A percentile compares a stretch with the other conserved stretches of the same genome.
Evolutionary conservation across 2,888 invertebrate species (phyloP).

Genomic region (Tenodera sinensis): DNA sequence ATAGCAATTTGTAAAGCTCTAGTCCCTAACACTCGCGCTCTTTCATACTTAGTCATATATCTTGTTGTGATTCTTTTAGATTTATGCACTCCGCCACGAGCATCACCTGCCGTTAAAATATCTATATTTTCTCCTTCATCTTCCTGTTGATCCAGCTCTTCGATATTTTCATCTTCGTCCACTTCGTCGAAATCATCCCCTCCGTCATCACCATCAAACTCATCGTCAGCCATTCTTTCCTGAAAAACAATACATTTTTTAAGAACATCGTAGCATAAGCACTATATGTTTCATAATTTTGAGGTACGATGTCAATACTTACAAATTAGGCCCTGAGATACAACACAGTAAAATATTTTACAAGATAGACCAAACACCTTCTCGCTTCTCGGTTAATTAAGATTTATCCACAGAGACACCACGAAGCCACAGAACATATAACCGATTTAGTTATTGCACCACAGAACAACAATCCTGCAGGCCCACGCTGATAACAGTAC

Average conservation of each 20-base stretch:
- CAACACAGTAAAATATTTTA: too few relatives aligned
- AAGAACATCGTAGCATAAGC: too few relatives aligned
- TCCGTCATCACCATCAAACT: conserved; percentile 77
- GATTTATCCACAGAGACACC: too few relatives aligned
- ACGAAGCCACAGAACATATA: too few relatives aligned
- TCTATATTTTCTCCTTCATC: conserved; percentile 85
- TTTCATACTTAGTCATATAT: conserved; percentile 97
- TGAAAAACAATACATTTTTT: neutral
- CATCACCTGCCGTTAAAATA: conserved; percentile 74
- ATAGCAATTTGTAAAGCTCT: conserved; percentile 98
- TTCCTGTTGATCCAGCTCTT: conserved; percentile 81
- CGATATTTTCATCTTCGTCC: conserved; percentile 84
- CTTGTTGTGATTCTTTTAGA: conserved; percentile 92
- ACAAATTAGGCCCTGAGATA: too few relatives aligned
- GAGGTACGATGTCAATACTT: too few relatives aligned
- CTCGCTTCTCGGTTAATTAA: too few relatives aligned
- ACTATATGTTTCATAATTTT: too few relatives aligned
- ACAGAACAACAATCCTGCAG: too few relatives aligned
- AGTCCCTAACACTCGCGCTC: conserved; percentile 89
- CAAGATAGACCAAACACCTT: too few relatives aligned
- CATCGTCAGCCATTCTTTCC: conserved; percentile 74
- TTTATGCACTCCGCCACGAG: conserved; percentile 77
- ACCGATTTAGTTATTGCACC: too few relatives aligned
- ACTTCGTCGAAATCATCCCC: conserved; percentile 86
- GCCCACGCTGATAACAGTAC: too few relatives aligned